Evolutionary conservation across 2,797 vertebrate species (phyloP), one percentile per base, ranked within the genome.

Genomic region (Sciurus vulgaris): DNA sequence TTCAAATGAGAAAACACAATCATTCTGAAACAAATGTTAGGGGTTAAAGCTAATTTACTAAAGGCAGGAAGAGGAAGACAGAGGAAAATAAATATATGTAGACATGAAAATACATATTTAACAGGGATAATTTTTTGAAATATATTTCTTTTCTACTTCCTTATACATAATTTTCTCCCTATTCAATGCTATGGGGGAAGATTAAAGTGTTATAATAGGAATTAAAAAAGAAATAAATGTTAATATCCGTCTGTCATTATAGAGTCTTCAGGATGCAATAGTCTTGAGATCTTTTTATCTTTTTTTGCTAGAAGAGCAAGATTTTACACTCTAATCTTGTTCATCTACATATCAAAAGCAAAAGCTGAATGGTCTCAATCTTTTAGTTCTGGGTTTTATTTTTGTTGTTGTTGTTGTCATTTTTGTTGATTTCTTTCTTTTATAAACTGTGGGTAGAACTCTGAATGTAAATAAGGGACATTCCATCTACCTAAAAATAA

Each of bases 251-350:
- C 3, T 56, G 20, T 56, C 44, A 86, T 67, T 76, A 59, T 18
- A 73, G 63, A 15, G 44, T 88, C 93, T 86, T 82, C n/a, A 89
- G 88, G 26, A 74, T 28, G 61, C 38, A 88, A n/a, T 86, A 22
- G 74, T 84, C 65, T 51, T 56, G 83, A 65, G 20, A 95, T 33
- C 70, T 35, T 85, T 72, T n/a, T n/a, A 95, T 33, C 70, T 35
- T 82, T 91, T 61, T 67, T 83, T 91, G 41, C 30, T 59, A 20
- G 20, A 2, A 76, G 65, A 85, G 41, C 82, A 89, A 89, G 18
- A 17, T 83, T 74, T 94, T 63, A 79, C 17, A 41, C 33, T 89
- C 86, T 91, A 54, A 92, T n/a, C 7, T 88, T 87, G 9, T 78
- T 90, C n/a, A 49, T 54, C 9, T 73, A 47, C n/a, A 26, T 88